These are phyloP conservation scores for Peromyscus californicus DNA, from an alignment of 2,113 vertebrate species.

Conservation along the genomic window DNA sequence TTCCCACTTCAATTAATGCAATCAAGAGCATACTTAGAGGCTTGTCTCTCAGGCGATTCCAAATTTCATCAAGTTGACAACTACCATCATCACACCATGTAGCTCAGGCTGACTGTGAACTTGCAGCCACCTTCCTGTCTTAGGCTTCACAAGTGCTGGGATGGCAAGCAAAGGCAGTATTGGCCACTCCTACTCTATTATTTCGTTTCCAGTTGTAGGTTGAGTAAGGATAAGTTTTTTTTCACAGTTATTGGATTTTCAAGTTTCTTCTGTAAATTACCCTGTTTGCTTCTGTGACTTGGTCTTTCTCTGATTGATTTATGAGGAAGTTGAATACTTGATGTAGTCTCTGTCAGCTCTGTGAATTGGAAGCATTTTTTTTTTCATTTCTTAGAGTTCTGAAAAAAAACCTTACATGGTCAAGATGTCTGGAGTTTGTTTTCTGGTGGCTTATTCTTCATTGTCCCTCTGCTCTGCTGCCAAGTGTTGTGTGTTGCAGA, in stretches of 20 bases:
- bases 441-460: not conserved
- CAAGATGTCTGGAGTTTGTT: not conserved
- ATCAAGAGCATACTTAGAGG: not conserved
- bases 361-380: not conserved
- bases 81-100: not conserved
- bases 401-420: not conserved
- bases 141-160: not conserved
- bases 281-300: not conserved
- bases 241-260: not conserved
- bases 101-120: not conserved
- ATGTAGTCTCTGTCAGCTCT: not conserved
- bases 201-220: conserved; percentile 27
- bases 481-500: not conserved
- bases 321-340: conserved; percentile 52
- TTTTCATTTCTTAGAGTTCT: not conserved
- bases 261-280: conserved; percentile 26
- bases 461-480: not conserved
- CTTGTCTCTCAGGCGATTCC: not conserved
- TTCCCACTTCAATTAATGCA: not conserved
- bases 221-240: not conserved
- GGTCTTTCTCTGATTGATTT: not conserved
- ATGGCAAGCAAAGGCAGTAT: not conserved
- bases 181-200: not conserved
- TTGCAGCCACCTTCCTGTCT: not conserved
- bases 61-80: not conserved